Conservation (phyloP, 2,113 vertebrate genomes). For the Peromyscus leucopus region DNA sequence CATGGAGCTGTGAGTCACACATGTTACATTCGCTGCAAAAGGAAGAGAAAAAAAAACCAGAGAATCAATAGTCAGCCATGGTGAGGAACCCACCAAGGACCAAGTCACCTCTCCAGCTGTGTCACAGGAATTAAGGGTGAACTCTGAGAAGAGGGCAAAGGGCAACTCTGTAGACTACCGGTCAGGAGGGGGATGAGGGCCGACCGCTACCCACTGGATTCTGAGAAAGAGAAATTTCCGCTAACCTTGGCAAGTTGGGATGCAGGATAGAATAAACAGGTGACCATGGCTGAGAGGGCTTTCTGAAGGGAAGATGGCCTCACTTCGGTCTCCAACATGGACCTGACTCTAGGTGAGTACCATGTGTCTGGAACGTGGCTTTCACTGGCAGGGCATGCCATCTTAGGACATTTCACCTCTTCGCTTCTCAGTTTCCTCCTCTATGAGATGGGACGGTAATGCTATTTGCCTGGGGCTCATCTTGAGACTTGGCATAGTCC, state of each 20-base stretch:
- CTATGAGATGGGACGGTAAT: not conserved
- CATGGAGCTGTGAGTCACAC: fast-evolving
- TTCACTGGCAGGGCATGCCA: not conserved
- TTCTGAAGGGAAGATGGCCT: not conserved
- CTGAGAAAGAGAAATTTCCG: fast-evolving
- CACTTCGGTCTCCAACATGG: fast-evolving
- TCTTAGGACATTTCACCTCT: not conserved
- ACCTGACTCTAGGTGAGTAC: no score
- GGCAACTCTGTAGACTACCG: fast-evolving
- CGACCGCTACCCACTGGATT: fast-evolving
- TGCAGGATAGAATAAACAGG: fast-evolving
- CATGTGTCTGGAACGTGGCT: not conserved
- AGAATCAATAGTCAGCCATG: not conserved
- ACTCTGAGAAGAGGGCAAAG: not conserved
- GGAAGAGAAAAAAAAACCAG: not conserved
- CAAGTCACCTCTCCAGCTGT: not conserved
- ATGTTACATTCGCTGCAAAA: not conserved
- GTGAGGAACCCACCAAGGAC: fast-evolving
- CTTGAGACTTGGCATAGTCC: not conserved
- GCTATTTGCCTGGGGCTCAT: not conserved
- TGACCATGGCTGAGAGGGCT: fast-evolving
- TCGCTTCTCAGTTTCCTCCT: not conserved
- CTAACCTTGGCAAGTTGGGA: fast-evolving
- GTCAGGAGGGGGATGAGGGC: fast-evolving
- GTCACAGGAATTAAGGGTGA: not conserved